These are phyloP conservation scores for Ptychadena robeensis DNA, from an alignment of 2,797 vertebrate genomes.

Conservation along the genomic window DNA sequence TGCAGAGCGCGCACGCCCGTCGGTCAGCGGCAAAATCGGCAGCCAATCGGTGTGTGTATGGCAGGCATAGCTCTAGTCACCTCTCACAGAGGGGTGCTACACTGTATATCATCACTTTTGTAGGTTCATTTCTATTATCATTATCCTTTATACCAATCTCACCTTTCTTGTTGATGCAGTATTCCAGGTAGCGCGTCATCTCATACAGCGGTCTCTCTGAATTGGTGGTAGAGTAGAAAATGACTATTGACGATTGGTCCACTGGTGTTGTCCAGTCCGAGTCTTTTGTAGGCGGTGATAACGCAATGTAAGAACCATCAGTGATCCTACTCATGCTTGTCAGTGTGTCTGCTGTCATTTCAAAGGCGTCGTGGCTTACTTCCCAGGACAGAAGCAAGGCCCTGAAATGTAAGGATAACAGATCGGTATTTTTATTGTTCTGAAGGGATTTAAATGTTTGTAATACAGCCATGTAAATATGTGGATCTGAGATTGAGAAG, in stretches of 20 bases:
- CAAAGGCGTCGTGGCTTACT: not conserved
- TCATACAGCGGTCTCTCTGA: not conserved
- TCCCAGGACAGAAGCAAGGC: not conserved
- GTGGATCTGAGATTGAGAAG: no score
- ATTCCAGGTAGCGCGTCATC: not conserved
- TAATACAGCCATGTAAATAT: no score
- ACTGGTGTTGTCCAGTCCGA: not conserved
- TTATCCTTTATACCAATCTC: not conserved
- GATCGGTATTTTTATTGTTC: no score
- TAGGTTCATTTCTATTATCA: no score
- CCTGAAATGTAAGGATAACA: not conserved
- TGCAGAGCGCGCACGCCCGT: no score
- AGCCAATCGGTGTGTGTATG: no score
- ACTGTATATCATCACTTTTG: no score
- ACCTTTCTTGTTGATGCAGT: not conserved
- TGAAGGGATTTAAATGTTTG: no score
- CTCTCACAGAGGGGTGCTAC: no score
- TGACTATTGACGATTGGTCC: not conserved
- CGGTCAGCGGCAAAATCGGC: no score
- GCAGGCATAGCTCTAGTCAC: no score
- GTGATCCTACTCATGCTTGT: not conserved
- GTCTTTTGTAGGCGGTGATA: not conserved
- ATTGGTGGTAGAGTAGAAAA: not conserved
- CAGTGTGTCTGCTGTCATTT: not conserved
- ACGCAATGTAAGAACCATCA: not conserved